Evolutionary conservation across 2,113 vertebrate species (phyloP), one percentile per base, ranked within the genome.

Genomic region (Lagopus muta): DNA sequence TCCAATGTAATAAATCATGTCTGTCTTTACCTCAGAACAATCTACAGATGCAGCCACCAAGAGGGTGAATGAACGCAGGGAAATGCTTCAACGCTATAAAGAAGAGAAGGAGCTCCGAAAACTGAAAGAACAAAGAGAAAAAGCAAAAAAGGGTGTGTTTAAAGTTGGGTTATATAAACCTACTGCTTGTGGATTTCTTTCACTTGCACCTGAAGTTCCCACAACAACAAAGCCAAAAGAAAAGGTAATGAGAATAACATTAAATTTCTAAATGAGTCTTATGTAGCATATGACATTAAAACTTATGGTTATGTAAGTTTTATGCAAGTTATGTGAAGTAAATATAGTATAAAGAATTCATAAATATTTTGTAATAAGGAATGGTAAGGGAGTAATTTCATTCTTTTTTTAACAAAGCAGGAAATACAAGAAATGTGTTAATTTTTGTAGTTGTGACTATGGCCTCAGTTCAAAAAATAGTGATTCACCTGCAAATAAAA

Each of bases 21-120:
- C 27, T 62, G 3, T 43, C 27, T 42, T 18, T 94, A n/a, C 62
- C 64, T 48, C 93, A 97, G 97, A 74, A 1, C 77, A 73, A 62
- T 2, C 27, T 25, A 25, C 84, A 27, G 25, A 13, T 54, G 17
- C 58, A 27, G 54, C 58, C 66, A 47, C 34, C 72, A 91, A 36
- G 17, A 97, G 93, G 40, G 40, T 65, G 21, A 97, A 98, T 25
- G 98, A 99, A 40, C 97, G 98, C 79, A 66, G 94, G 80, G 98
- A 98, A 75, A 98, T 98, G 98, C 98, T 99, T 1, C 97, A 98
- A 77, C 98, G 98, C 55, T 99, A 98, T 96, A 99, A 99, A 88
- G 98, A 99, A 24, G 98, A 98, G 4, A 99, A 99, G 75, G 97
- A 98, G 15, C 98, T 99, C 14, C 93, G 98, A 48, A 99, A 98